phyloP scores from a whole-genome alignment of 2,113 vertebrate species.

The Gymnocephalus cernua region DNA sequence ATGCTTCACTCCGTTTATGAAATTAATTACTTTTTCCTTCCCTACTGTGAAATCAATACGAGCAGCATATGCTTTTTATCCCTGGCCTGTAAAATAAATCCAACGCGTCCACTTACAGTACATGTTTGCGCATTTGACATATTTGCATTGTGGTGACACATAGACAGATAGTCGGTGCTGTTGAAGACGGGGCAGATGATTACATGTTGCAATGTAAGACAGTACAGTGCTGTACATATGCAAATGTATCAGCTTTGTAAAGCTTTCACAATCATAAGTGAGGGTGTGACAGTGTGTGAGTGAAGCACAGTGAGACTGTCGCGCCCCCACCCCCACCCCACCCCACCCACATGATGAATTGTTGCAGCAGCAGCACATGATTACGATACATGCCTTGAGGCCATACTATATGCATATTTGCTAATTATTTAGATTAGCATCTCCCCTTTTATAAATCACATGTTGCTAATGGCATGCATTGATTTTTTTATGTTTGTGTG shows the following conservation, averaged over 20 bases:
- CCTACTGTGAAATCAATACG: constrained; percentile 32
- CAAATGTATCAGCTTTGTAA: constrained; percentile 51
- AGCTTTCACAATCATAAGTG: constrained; percentile 33
- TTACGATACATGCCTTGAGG: constrained; percentile 47
- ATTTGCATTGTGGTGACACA: constrained; percentile 62
- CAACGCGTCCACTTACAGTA: neutral
- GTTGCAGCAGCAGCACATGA: constrained; percentile 49
- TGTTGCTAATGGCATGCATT: constrained; percentile 36
- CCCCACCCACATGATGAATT: constrained; percentile 62
- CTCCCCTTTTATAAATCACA: constrained; percentile 38
- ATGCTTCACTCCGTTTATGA: constrained; percentile 40
- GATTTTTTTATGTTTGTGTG: constrained; percentile 18
- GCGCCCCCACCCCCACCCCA: neutral
- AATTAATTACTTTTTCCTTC: constrained; percentile 43
- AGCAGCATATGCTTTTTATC: constrained; percentile 27
- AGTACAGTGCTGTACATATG: constrained; percentile 37
- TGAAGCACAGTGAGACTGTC: constrained; percentile 39
- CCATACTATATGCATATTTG: constrained; percentile 47
- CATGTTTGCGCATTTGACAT: constrained; percentile 8
- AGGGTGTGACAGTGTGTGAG: constrained; percentile 31
- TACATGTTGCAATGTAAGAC: constrained; percentile 29
- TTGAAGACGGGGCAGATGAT: constrained; percentile 34
- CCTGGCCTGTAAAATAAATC: constrained; percentile 26
- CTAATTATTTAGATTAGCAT: constrained; percentile 76
- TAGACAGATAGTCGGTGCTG: constrained; percentile 21